Base-by-base conservation (phyloP, 2,797 vertebrate species). In the Sylvia borin region DNA sequence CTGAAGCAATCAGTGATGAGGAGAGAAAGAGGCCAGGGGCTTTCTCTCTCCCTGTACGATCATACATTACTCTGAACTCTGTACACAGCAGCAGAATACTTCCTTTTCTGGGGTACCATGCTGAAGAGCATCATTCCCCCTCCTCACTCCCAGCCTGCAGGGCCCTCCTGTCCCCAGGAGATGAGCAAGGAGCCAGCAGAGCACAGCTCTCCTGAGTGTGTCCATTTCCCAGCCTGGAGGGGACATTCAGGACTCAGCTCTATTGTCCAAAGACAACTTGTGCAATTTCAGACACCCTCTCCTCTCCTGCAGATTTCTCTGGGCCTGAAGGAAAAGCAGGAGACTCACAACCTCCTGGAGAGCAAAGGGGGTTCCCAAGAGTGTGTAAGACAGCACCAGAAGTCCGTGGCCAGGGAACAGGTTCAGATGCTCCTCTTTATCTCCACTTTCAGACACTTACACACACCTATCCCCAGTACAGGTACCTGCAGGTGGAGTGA, bases 191-290 rank as follows among this genome's bases (percentile, higher is more conserved):
- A 79, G 32, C 0, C 3, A 16, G 16, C 53, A 43, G 73, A 70
- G 32, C 40, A 16, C 0, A 0, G 19, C 25, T 36, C 27, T 31
- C 31, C 51, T 32, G n/a, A 15, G 5, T 38, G 1, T 10, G 1
- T 24, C 32, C 4, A 1, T 43, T 65, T 34, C 50, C 38, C 58
- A 84, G 29, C 24, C 45, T 18, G 70, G 54, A 75, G 50, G 17
- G 27, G 43, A 80, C 47, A 20, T 31, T 29, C 0, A 0, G 16
- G 26, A 2, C 38, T 61, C 54, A n/a, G 19, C 17, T 67, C 11
- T 3, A 4, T 18, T 82, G 24, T 34, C 58, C 81, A 84, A 47
- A 42, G 13, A 31, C 31, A 31, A 8, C 25, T 5, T 8, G 10
- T n/a, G 58, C 26, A 22, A 0, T 81, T 81, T 68, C 70, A 61